Evolutionary conservation across 2,797 vertebrate species (phyloP), one percentile per base, ranked within the genome.

Genomic region (Spheniscus humboldti): DNA sequence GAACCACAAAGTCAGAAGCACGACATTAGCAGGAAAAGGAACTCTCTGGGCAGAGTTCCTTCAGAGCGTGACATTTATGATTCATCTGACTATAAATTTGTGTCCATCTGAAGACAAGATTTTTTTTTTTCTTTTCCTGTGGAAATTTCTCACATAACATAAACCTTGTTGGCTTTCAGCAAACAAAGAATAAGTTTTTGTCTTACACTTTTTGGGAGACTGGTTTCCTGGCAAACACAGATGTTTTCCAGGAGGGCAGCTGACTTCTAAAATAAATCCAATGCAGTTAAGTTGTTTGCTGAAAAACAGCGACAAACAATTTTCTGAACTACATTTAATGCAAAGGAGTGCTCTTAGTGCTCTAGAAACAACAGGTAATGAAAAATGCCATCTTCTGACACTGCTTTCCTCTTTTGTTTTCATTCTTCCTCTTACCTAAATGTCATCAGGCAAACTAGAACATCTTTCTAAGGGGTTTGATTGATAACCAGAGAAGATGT

Each of bases 31-130:
- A 95, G 90, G 86, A 95, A 95, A 64, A 90, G 94, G 94, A 97
- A 95, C 87, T 85, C 77, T 91, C 88, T 27, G 90, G 74, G 71
- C 86, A 88, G 28, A 69, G 94, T 60, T 94, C 88, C 88, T 88
- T 28, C 94, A 24, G 53, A 96, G 84, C 72, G 9, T 96, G 96
- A 96, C 93, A 96, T 87, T 94, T 75, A 85, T 97, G 95, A 97
- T 96, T 96, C 96, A 96, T 94, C 94, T 89, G 63, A n/a, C 93
- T 39, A 87, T 60, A 94, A 96, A 96, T 95, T 53, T 50, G 74
- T 50, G 84, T 87, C 88, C 80, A 83, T 67, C 71, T 75, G 35
- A 97, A 92, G 83, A 92, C 43, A 63, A 66, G 86, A n/a, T 11
- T 33, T 64, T 80, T 84, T 84, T 18, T 39, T 41, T 50, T 47